Evolutionary conservation across 1,140 invertebrate genomes (phyloP).

Genomic region (Ericerus pela): DNA sequence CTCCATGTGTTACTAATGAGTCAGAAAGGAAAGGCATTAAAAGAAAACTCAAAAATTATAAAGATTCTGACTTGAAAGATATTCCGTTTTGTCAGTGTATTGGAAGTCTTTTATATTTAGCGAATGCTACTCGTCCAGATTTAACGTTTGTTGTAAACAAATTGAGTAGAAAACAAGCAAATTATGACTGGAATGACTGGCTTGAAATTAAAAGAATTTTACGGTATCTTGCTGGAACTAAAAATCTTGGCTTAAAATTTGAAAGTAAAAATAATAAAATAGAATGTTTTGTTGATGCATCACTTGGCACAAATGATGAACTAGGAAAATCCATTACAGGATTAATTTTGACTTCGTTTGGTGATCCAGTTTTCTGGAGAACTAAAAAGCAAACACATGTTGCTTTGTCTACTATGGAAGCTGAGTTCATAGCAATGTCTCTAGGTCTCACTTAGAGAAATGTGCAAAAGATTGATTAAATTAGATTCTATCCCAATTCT

Average conservation of each 20-base stretch:
- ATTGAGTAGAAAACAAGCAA: slow-evolving; percentile 23
- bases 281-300: too few species aligned
- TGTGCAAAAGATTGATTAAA: too few species aligned
- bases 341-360: too few species aligned
- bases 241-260: not conserved
- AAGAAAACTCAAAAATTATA: not conserved
- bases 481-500: too few species aligned
- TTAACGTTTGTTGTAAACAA: slow-evolving; percentile 29
- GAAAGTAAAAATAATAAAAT: too few species aligned
- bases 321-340: too few species aligned
- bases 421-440: too few species aligned
- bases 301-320: too few species aligned
- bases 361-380: too few species aligned
- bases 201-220: not conserved
- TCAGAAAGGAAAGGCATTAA: not conserved
- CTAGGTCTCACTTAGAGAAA: too few species aligned
- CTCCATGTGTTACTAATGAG: not conserved
- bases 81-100: slow-evolving; percentile 17
- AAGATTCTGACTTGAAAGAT: not conserved
- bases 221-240: not conserved
- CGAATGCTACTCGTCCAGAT: slow-evolving; percentile 29
- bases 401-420: too few species aligned
- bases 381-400: too few species aligned
- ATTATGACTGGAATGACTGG: slow-evolving; percentile 22
- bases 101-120: slow-evolving; percentile 29